Evolutionary conservation across 2,113 vertebrate genomes (phyloP), one percentile per base, ranked within the genome.

Genomic region (Leiothrix lutea): DNA sequence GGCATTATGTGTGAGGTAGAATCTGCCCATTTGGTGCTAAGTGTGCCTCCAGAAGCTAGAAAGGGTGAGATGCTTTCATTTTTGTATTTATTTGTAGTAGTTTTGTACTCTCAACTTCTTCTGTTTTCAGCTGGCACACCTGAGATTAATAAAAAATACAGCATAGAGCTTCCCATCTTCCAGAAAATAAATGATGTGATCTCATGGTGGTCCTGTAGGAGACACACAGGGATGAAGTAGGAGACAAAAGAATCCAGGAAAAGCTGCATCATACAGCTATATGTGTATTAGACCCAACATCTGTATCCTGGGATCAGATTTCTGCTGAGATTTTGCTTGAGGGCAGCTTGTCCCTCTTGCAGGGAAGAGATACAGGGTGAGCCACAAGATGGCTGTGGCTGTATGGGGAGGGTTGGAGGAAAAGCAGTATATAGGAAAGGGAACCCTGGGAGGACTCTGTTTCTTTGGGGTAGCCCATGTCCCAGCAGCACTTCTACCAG

Each of bases 391-490:
- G 50, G 72, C 45, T 0, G 0, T 53, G 28, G 19, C 62, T 47
- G 17, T 36, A 23, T 26, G 80, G 33, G 50, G 36, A 23, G 54
- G 29, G 31, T 14, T 60, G 17, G 8, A 29, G 28, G 28, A 45
- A 57, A 56, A 92, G 31, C 0, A 0, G 19, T 38, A 31, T 14
- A 20, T 2, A 50, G 35, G 42, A 83, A 50, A 70, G 26, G 9
- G 12, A 7, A 2, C 3, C 6, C 8, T 0, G 0, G 5, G 3
- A 21, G 7, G 26, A 11, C 25, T 57, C 51, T 9, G 3, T 65
- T 83, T 75, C n/a, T 73, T 14, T 7, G 9, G 20, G 10, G 9
- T 24, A 77, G 14, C 28, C 38, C 17, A 7, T 3, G 8, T 58
- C 42, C 23, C 56, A 66, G 60, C 33, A 80, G 56, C 40, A 35